phyloP scores from a whole-genome alignment of 2,797 vertebrate genomes.

The Danio kyathit region DNA sequence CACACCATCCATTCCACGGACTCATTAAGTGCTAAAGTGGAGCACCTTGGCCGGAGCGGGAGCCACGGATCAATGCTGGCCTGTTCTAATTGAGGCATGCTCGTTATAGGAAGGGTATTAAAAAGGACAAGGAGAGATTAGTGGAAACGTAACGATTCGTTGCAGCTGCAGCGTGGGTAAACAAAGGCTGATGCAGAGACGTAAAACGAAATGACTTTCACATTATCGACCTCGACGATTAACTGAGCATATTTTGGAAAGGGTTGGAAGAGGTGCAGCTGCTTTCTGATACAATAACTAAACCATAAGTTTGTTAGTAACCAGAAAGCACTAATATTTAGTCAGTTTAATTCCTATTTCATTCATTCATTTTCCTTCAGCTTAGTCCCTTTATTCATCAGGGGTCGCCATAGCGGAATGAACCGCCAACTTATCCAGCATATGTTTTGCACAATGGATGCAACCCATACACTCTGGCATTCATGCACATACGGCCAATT shows the following conservation, averaged over 20 bases:
- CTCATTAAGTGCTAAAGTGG: slow-evolving; percentile 45
- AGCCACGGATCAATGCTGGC: slow-evolving; percentile 58
- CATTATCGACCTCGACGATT: slow-evolving; percentile 19
- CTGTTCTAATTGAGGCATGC: slow-evolving; percentile 58
- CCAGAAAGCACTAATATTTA: not conserved
- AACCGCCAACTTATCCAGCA: too few relatives aligned
- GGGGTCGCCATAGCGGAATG: too few relatives aligned
- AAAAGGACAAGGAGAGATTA: slow-evolving; percentile 63
- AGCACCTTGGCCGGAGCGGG: not conserved
- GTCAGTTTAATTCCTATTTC: too few relatives aligned
- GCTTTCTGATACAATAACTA: not conserved
- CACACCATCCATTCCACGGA: slow-evolving; percentile 25
- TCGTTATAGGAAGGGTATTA: slow-evolving; percentile 59
- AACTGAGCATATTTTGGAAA: slow-evolving; percentile 16
- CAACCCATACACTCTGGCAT: too few relatives aligned
- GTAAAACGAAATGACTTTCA: slow-evolving; percentile 48
- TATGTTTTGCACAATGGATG: too few relatives aligned
- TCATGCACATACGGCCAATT: too few relatives aligned
- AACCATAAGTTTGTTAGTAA: not conserved
- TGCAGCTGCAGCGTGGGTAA: slow-evolving; percentile 41
- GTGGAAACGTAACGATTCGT: slow-evolving; percentile 59
- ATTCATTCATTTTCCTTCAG: too few relatives aligned
- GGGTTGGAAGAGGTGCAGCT: not conserved
- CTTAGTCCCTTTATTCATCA: too few relatives aligned
- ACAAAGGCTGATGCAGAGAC: slow-evolving; percentile 48